A percentile compares a stretch with the other conserved stretches of the same genome.
phyloP scores from a whole-genome alignment of 2,888 invertebrate genomes.

The Drosophila niveifrons region DNA sequence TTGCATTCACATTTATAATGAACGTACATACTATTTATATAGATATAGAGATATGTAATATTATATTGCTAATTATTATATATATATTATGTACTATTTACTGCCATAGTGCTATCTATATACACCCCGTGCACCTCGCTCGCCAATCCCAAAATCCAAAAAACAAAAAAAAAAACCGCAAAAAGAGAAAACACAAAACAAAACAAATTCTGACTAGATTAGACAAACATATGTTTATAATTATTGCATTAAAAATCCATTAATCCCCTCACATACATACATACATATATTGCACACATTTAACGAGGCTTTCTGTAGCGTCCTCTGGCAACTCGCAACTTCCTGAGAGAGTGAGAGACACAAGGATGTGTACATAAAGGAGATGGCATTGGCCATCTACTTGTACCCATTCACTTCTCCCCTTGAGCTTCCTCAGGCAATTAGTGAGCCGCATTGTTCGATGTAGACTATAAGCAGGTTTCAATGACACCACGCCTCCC shows the following conservation, averaged over 20 bases:
- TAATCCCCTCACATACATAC: constrained; percentile 7
- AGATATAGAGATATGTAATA: constrained; percentile 67
- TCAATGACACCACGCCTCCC: constrained; percentile 48
- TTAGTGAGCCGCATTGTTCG: constrained; percentile 25
- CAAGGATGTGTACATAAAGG: background rate
- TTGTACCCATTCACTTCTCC: constrained; percentile 13
- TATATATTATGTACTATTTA: constrained; percentile 72
- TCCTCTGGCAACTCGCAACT: constrained; percentile 34
- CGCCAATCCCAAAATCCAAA: constrained; percentile 53
- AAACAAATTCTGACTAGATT: constrained; percentile 48
- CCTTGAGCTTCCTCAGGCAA: constrained; percentile 49
- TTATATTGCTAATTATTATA: constrained; percentile 63
- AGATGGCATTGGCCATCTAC: background rate
- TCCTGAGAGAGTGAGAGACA: constrained; percentile 34
- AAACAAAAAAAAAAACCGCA: constrained; percentile 18
- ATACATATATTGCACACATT: constrained; percentile 15
- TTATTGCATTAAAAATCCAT: constrained; percentile 15
- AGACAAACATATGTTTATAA: constrained; percentile 19
- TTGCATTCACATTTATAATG: constrained; percentile 65
- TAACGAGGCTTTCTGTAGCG: constrained; percentile 56
- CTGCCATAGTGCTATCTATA: constrained; percentile 78
- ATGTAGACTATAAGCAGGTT: constrained; percentile 58
- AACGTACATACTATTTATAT: constrained; percentile 72
- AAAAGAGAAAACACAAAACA: constrained; percentile 15
- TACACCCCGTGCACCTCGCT: constrained; percentile 64